Evolutionary conservation across 2,797 vertebrate species (phyloP).

Genomic region (Coracias cyanogaster): DNA sequence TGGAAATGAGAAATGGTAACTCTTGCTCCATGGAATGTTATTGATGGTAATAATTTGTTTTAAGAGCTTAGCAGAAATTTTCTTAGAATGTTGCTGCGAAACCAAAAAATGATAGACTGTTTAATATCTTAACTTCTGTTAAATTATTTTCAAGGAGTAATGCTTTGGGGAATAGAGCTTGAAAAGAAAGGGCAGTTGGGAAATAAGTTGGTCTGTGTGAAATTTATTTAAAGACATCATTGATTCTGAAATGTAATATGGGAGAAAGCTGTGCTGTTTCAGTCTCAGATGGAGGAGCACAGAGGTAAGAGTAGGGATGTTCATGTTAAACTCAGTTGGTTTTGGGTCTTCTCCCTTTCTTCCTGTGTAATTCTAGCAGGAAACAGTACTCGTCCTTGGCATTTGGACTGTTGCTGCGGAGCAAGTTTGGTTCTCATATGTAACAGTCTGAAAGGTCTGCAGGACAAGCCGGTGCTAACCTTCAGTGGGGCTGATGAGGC

Average conservation of each 20-base stretch:
- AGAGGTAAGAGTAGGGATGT: background rate
- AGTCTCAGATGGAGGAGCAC: background rate
- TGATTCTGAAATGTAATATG: background rate
- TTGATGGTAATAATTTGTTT: background rate
- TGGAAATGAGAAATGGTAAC: background rate
- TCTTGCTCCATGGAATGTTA: background rate
- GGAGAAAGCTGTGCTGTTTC: background rate
- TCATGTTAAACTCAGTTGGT: background rate
- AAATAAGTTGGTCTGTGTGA: background rate
- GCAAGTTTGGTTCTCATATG: background rate
- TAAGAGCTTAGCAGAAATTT: background rate
- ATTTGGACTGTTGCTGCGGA: background rate
- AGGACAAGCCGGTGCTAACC: background rate
- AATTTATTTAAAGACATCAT: background rate
- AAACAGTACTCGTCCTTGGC: background rate
- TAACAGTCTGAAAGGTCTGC: background rate
- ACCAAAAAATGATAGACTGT: background rate
- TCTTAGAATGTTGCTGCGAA: background rate
- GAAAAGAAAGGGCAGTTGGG: background rate
- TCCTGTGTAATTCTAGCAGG: background rate
- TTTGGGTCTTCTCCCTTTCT: background rate
- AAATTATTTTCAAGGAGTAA: background rate
- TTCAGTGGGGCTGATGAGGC: background rate
- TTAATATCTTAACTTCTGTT: background rate
- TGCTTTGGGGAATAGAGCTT: background rate